Evolutionary conservation across 2,888 invertebrate genomes (phyloP), one percentile per base, ranked within the genome.

Genomic region (Orchesella flavescens): DNA sequence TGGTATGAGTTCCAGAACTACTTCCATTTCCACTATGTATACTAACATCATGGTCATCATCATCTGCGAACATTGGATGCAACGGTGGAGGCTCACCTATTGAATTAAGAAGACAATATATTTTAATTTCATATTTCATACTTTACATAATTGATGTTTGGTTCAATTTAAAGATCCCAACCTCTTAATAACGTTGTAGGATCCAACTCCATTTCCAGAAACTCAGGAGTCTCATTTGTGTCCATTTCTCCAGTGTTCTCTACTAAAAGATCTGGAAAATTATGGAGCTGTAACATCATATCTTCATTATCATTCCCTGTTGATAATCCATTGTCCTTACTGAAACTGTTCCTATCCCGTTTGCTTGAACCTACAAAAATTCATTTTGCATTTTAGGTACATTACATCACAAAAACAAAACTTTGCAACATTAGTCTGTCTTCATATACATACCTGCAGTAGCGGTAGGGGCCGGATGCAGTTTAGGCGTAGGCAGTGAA

Each of bases 271-370:
- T 80, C 80, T 13, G 80, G 66, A 61, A 80, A 73, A n/a, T 80
- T 80, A 23, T 80, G 80, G 44, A 80, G 24, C 0, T 73, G 80
- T 34, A 74, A 74, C 80, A 80, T 79, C 44, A 79, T 79, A 24
- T 79, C 79, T n/a, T 71, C 71, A 57, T 66, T 68, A n/a, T 68
- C 80, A 74, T 24, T 73, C 1, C n/a, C 68, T 9, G 66, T 2
- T 17, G 43, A 44, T 10, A 46, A 43, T 17, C 68, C 78, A 0
- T 63, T 71, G 10, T 74, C 80, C 49, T 80, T 80, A 0, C 46
- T 53, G 10, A 55, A 24, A 23, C 44, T 71, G 17, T n/a, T 46
- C 34, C 61, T 55, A 1, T 68, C 74, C 1, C 72, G 43, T 7
- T 23, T 73, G 23, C 43, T 66, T 10, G 21, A 13, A 5, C 66